Evolutionary conservation across 2,797 vertebrate genomes (phyloP), one percentile per base, ranked within the genome.

Genomic region (Gorsachius magnificus): DNA sequence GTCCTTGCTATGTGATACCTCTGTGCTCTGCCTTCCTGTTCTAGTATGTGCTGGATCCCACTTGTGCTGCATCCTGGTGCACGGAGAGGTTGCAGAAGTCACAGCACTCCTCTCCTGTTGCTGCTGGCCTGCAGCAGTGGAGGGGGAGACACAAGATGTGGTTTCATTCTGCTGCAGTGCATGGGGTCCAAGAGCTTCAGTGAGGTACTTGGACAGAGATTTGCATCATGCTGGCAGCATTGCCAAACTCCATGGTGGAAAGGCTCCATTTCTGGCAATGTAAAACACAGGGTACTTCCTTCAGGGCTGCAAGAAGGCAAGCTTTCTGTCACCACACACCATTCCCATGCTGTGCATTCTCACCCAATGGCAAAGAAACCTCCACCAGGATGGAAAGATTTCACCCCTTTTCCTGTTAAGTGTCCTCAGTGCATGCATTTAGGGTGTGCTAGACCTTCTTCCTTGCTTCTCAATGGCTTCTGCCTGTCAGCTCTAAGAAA

Each of bases 1-100:
- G 64, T 87, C 60, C 16, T 56, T 80, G 53, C 36, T 51, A 4
- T 26, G 64, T 66, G 51, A 35, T 63, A 4, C 25, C 38, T 54
- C 58, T 56, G 16, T n/a, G 53, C 48, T 33, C n/a, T 72, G 26
- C 48, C 58, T 89, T 33, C 24, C 24, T 11, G 9, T 54, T 87
- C 78, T 6, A 28, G 13, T n/a, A 43, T 9, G 12, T 60, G 28
- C 64, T 45, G 51, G 64, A 68, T 88, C 25, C 69, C 45, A 18
- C 48, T 35, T 81, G 17, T 17, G 20, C 63, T 2, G 0, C 50
- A 72, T 22, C 1, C 0, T 0, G 2, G 31, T 35, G 35, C 0
- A 3, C 14, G 38, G 57, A 66, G 36, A 60, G 26, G 48, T 26
- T 29, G 17, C 36, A 16, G 72, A 63, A 57, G 33, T 43, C 26